Conservation (phyloP, 2,113 vertebrate genomes). For the Gnathonemus longibarbis region DNA sequence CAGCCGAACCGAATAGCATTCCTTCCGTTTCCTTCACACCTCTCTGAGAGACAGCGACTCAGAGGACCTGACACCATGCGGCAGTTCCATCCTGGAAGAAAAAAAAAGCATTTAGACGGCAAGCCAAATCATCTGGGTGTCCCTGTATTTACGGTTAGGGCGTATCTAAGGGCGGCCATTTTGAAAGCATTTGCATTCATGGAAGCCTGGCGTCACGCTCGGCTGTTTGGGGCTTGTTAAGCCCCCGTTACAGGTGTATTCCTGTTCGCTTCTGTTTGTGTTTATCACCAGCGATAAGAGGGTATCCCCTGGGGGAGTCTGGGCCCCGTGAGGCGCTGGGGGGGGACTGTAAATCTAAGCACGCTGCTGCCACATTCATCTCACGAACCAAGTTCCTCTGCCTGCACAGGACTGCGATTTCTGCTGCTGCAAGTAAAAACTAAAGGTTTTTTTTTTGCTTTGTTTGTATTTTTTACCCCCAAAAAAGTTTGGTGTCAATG, state of each 20-base stretch:
- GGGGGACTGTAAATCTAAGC: neutral
- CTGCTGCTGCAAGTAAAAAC: neutral
- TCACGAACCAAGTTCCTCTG: neutral
- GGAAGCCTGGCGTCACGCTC: neutral
- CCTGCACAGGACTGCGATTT: neutral
- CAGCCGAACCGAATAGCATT: neutral
- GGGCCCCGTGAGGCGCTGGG: neutral
- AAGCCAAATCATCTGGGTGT: neutral
- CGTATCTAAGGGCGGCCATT: neutral
- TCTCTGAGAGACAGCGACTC: neutral
- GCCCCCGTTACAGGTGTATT: neutral
- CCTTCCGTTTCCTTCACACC: neutral
- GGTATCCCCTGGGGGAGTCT: neutral
- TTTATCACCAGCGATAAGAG: neutral
- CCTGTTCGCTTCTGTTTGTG: neutral
- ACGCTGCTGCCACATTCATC: neutral
- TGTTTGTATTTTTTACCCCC: neutral
- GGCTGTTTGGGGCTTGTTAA: neutral
- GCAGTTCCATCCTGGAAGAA: neutral
- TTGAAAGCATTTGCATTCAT: neutral
- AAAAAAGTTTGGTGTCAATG: neutral
- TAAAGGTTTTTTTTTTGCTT: neutral
- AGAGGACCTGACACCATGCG: neutral
- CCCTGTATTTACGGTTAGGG: neutral
- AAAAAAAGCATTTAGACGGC: neutral